A percentile compares a stretch with the other conserved stretches of the same genome.
Evolutionary conservation across 2,888 invertebrate species (phyloP).

Genomic region (Eristalis tenax): DNA sequence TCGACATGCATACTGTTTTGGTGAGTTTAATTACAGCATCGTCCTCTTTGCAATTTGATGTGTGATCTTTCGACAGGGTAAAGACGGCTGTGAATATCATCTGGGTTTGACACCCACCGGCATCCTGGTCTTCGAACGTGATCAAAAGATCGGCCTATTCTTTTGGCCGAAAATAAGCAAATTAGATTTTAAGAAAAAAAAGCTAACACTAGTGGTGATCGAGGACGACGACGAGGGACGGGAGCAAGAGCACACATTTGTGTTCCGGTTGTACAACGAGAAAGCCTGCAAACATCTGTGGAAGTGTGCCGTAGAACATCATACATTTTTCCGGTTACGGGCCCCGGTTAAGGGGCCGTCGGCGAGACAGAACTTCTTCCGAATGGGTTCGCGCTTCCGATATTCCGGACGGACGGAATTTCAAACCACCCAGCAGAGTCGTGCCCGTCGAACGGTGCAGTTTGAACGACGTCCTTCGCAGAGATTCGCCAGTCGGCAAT

Average conservation of each 20-base stretch:
- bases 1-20: slow-evolving; percentile 98
- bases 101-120: slow-evolving; percentile 99
- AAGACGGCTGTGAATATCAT: slow-evolving; percentile 97
- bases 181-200: slow-evolving; percentile 98
- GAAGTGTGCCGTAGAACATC: slow-evolving; percentile 99
- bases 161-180: slow-evolving; percentile 99
- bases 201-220: slow-evolving; percentile 97
- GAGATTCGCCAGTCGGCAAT: slow-evolving; percentile 95
- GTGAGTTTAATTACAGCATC: slow-evolving; percentile 79
- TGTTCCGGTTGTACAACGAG: slow-evolving; percentile 96
- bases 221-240: slow-evolving; percentile 98
- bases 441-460: slow-evolving; percentile 95
- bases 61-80: slow-evolving; percentile 84
- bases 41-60: not conserved
- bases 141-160: slow-evolving; percentile 98
- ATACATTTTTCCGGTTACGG: slow-evolving; percentile 97
- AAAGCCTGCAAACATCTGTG: slow-evolving; percentile 99
- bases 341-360: slow-evolving; percentile 94
- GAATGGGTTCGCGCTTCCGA: slow-evolving; percentile 98
- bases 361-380: slow-evolving; percentile 96
- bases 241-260: slow-evolving; percentile 99
- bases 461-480: slow-evolving; percentile 98
- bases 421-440: slow-evolving; percentile 95
- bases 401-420: slow-evolving; percentile 98
- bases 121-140: slow-evolving; percentile 97